phyloP scores from a whole-genome alignment of 2,113 vertebrate species.

The Oenanthe oenanthe region DNA sequence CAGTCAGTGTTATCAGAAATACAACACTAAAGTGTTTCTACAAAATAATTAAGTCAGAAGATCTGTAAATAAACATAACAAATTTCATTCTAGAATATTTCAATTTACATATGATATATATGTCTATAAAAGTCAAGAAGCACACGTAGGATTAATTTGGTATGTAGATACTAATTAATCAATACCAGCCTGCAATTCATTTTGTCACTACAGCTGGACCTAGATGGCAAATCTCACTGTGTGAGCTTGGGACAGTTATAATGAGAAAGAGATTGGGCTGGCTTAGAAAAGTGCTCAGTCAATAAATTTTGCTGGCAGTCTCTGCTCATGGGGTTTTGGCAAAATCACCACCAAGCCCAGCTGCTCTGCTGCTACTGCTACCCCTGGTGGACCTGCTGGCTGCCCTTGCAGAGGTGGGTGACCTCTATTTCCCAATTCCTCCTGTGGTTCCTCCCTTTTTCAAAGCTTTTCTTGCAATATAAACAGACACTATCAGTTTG shows the following conservation, averaged over 20 bases:
- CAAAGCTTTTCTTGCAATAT: neutral
- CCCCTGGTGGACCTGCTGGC: neutral
- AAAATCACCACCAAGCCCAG: neutral
- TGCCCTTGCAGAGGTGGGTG: neutral
- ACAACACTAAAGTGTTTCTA: neutral
- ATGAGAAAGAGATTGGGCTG: neutral
- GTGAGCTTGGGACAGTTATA: neutral
- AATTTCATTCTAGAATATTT: neutral
- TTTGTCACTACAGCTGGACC: neutral
- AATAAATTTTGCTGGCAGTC: neutral
- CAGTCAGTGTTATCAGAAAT: neutral
- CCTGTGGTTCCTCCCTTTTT: accelerated
- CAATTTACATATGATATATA: neutral
- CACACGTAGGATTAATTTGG: neutral
- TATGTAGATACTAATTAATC: neutral
- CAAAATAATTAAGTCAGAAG: neutral
- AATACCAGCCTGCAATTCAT: neutral
- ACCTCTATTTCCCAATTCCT: neutral
- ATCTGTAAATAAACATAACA: neutral
- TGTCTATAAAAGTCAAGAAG: neutral
- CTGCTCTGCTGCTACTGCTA: neutral
- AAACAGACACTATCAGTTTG: neutral
- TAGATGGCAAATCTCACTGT: neutral
- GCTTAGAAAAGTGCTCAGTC: neutral
- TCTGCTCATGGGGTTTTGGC: neutral